phyloP scores from a whole-genome alignment of 92 coral and sea anemone species.

The Umimayanthus chanpuru region DNA sequence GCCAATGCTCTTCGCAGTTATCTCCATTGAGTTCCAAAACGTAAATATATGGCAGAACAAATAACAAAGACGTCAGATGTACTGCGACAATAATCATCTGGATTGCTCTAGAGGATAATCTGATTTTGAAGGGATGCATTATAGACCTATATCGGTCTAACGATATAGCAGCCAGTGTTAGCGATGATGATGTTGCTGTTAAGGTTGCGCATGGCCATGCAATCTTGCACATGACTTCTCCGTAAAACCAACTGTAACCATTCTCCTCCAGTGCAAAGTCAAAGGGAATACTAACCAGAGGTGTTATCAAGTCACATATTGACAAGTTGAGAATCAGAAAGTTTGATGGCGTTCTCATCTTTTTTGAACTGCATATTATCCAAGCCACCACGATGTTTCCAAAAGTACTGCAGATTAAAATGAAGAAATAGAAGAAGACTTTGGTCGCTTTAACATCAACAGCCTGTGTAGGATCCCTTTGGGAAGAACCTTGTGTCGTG shows the following conservation, averaged over 20 bases:
- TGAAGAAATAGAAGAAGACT: constrained; percentile 66
- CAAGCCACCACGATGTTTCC: constrained; percentile 86
- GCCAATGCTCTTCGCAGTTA: constrained; percentile 84
- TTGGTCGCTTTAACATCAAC: constrained; percentile 60
- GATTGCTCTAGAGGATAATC: constrained; percentile 72
- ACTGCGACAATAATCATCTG: constrained; percentile 47
- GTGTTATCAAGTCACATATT: constrained; percentile 89
- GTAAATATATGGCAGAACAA: constrained; percentile 74
- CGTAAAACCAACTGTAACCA: constrained; percentile 75
- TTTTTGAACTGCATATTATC: constrained; percentile 69
- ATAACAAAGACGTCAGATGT: constrained; percentile 56
- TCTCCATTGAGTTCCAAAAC: constrained; percentile 66
- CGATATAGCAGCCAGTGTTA: constrained; percentile 84
- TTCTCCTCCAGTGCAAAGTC: constrained; percentile 86
- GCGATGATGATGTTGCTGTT: constrained; percentile 81
- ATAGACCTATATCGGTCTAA: constrained; percentile 88
- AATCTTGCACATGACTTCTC: constrained; percentile 76
- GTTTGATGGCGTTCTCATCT: constrained; percentile 80
- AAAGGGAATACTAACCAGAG: constrained; percentile 86
- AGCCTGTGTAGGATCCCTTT: constrained; percentile 4
- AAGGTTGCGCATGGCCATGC: constrained; percentile 86
- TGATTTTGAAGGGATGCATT: constrained; percentile 87
- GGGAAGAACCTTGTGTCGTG: neutral
- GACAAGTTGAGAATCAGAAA: constrained; percentile 83
- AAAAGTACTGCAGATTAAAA: constrained; percentile 66